phyloP scores from a whole-genome alignment of 35 echinoderm and acorn worm genomes.

The Ophioderma brevispina region DNA sequence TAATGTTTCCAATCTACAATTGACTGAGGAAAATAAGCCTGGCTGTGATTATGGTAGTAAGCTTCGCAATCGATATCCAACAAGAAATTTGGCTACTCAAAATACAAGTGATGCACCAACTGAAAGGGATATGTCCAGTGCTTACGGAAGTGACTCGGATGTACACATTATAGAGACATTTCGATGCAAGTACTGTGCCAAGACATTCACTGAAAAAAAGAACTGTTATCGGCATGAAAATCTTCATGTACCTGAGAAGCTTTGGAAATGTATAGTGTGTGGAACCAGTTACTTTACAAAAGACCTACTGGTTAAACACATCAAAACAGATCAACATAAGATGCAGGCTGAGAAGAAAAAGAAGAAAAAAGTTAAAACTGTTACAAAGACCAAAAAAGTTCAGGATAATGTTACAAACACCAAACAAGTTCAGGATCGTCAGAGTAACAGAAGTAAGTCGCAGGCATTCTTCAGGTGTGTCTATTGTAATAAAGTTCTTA shows the following conservation, averaged over 20 bases:
- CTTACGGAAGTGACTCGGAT: too few relatives aligned
- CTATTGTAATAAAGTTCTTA: not conserved
- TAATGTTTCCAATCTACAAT: too few relatives aligned
- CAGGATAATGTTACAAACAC: too few relatives aligned
- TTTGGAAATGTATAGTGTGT: not conserved
- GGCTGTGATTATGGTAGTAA: too few relatives aligned
- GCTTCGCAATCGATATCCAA: too few relatives aligned
- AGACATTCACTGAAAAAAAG: not conserved
- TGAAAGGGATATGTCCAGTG: too few relatives aligned
- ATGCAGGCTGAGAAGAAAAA: not conserved
- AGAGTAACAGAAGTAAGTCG: not conserved
- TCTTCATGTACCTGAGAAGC: not conserved
- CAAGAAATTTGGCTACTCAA: too few relatives aligned
- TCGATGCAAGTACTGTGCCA: not conserved
- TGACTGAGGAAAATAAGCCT: too few relatives aligned
- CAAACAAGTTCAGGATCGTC: too few relatives aligned
- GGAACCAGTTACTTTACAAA: not conserved
- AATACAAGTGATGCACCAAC: too few relatives aligned
- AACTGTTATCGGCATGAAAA: not conserved
- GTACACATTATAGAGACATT: too few relatives aligned
- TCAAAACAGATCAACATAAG: not conserved
- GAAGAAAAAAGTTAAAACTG: not conserved
- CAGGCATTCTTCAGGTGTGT: not conserved
- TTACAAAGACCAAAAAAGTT: too few relatives aligned
- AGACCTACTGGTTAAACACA: not conserved